phyloP scores from a whole-genome alignment of 2,888 invertebrate species.

The Liposcelis brunnea region DNA sequence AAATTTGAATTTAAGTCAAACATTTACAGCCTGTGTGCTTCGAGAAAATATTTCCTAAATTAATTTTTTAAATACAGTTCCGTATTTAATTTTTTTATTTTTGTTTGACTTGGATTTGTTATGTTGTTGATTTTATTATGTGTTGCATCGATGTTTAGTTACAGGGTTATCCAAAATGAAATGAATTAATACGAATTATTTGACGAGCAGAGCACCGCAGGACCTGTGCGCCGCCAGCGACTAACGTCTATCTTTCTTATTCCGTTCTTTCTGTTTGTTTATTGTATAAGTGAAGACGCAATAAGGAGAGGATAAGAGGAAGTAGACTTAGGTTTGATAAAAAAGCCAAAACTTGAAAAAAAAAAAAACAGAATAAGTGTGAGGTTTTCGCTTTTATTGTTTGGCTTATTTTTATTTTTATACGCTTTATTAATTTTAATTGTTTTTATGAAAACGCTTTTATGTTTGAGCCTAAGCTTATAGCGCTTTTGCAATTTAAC shows the following conservation, averaged over 20 bases:
- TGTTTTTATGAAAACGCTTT: conserved; percentile 3
- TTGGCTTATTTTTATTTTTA: conserved; percentile 7
- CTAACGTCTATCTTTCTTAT: no score
- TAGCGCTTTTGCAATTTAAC: no score
- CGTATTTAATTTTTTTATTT: conserved; percentile 11
- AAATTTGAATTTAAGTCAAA: conserved; percentile 5
- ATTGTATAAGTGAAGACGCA: neutral
- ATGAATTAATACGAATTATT: conserved; percentile 5
- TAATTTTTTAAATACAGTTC: conserved; percentile 10
- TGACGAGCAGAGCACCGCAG: no score
- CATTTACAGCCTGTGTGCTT: conserved; percentile 2
- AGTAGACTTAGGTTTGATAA: neutral
- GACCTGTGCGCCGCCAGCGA: no score
- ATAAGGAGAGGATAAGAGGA: neutral
- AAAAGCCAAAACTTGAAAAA: conserved; percentile 11
- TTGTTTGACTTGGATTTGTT: conserved; percentile 13
- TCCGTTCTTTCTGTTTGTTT: conserved; percentile 3
- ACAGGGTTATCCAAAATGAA: conserved; percentile 37
- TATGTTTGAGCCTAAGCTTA: no score
- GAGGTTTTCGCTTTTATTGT: conserved; percentile 16
- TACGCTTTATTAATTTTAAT: neutral
- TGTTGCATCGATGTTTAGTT: conserved; percentile 23
- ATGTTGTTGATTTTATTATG: conserved; percentile 9
- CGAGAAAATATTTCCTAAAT: no score
- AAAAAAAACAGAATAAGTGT: conserved; percentile 23